These are phyloP conservation scores for Aporophyla nigra DNA, from an alignment of 2,888 invertebrate species.

Conservation along the genomic window DNA sequence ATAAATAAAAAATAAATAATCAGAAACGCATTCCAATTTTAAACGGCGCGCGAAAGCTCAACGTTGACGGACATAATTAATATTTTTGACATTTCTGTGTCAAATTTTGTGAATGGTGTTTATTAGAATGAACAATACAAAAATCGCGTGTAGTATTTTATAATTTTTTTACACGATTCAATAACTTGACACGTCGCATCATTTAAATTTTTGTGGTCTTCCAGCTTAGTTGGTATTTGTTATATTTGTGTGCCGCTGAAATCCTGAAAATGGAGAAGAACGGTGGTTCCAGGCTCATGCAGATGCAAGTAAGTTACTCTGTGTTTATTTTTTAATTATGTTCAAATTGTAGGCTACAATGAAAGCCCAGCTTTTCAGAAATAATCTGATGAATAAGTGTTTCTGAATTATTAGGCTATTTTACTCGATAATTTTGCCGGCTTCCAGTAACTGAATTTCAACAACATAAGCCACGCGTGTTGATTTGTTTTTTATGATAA, in stretches of 20 bases:
- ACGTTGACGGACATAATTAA: conserved; percentile 35
- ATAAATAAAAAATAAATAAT: conserved; percentile 40
- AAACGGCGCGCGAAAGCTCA: conserved; percentile 57
- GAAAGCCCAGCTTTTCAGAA: neutral
- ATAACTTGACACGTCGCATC: conserved; percentile 52
- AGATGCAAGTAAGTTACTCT: conserved; percentile 85
- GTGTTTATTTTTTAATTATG: conserved; percentile 1
- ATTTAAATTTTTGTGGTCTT: conserved; percentile 73
- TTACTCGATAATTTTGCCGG: neutral
- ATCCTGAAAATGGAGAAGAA: conserved; percentile 82
- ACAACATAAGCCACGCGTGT: neutral
- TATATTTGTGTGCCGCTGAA: conserved; percentile 66
- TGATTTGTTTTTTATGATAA: neutral
- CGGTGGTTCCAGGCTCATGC: conserved; percentile 84
- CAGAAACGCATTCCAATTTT: conserved; percentile 52
- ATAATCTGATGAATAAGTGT: neutral
- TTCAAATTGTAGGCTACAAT: neutral
- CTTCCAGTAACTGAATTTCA: neutral
- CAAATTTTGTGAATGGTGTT: conserved; percentile 82
- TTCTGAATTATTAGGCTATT: neutral
- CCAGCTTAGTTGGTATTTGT: conserved; percentile 63
- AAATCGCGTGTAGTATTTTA: conserved; percentile 79
- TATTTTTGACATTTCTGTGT: conserved; percentile 76
- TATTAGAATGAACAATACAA: conserved; percentile 70
- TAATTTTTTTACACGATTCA: conserved; percentile 58